Base-by-base conservation (phyloP, 1,140 invertebrate species). In the Caenorhabditis tropicalis region DNA sequence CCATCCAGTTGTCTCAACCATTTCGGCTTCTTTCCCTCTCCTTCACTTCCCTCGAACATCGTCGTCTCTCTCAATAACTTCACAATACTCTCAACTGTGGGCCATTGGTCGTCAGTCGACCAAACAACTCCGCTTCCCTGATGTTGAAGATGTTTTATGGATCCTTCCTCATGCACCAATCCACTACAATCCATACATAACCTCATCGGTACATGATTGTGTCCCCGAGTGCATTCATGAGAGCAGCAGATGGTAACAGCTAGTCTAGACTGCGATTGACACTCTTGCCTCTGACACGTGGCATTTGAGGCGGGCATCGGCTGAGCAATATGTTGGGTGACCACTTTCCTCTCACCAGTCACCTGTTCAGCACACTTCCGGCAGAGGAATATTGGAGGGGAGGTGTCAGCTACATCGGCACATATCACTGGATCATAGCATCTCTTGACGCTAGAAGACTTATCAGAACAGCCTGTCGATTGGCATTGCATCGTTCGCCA, bases 161-260 rank as follows among this genome's bases (percentile, higher is more conserved):
- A 27, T 4, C 21, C 21, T 19, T 84, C 79, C 9, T 79, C 31
- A 81, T 91, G 90, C 3, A 89, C 65, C 27, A 65, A 49, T 15
- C 51, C 51, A n/a, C 90, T 83, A 53, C 89, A 90, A 53, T 90
- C 89, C 82, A 95, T 87, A 94, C 93, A 91, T 96, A 99, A 91
- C 96, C 98, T 39, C 96, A 94, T 84, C 97, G 98, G 98, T 91
- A 96, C 95, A 91, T 97, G 97, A 27, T 95, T 95, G 92, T 99
- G 99, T 88, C 96, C 96, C 91, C 95, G 96, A 19, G 96, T 96
- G 92, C 98, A 99, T 92, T 98, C 97, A 51, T 95, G 95, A 15
- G 96, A 96, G 92, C 99, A 99, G 91, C 98, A 99, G 36, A 98
- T 96, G 21, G 95, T 96, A 79, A 96, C 94, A 1, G 97, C 96